phyloP scores from a whole-genome alignment of 2,888 invertebrate genomes.

The Galeruca laticollis region DNA sequence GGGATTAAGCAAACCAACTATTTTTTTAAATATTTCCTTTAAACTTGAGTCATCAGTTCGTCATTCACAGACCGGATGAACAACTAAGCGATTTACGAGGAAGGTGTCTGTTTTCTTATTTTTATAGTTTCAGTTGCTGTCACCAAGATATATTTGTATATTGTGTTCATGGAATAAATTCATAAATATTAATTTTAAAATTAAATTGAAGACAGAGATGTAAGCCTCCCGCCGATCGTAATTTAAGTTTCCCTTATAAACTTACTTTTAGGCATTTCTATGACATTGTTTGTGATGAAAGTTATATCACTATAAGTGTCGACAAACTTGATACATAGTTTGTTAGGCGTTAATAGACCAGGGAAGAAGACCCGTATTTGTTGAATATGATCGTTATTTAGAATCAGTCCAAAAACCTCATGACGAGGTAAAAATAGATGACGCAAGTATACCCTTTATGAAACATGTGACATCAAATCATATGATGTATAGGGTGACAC shows the following conservation, averaged over 20 bases:
- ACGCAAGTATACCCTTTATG: no score
- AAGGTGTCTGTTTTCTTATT: conserved; percentile 9
- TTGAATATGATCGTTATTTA: no score
- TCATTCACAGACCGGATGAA: background rate
- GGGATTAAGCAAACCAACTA: background rate
- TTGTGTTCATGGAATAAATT: conserved; percentile 12
- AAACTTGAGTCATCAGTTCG: background rate
- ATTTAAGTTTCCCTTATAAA: conserved; percentile 16
- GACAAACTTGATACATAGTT: conserved; percentile 27
- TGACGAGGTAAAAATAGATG: no score
- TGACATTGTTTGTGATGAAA: conserved; percentile 32
- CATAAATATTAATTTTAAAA: conserved; percentile 13
- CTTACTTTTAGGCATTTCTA: conserved; percentile 25
- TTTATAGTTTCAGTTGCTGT: conserved; percentile 1
- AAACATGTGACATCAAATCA: no score
- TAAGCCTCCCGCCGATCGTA: conserved; percentile 13
- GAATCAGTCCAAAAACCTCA: no score
- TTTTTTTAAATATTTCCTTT: background rate
- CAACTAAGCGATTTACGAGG: background rate
- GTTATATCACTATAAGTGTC: conserved; percentile 34
- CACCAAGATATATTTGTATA: conserved; percentile 12
- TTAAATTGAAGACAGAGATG: conserved; percentile 16
- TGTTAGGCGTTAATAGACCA: background rate
- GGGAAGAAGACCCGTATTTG: background rate
- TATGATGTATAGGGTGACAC: no score